These are phyloP conservation scores for Stegodyphus mimosarum DNA, from an alignment of 1,140 invertebrate genomes.

Conservation along the genomic window DNA sequence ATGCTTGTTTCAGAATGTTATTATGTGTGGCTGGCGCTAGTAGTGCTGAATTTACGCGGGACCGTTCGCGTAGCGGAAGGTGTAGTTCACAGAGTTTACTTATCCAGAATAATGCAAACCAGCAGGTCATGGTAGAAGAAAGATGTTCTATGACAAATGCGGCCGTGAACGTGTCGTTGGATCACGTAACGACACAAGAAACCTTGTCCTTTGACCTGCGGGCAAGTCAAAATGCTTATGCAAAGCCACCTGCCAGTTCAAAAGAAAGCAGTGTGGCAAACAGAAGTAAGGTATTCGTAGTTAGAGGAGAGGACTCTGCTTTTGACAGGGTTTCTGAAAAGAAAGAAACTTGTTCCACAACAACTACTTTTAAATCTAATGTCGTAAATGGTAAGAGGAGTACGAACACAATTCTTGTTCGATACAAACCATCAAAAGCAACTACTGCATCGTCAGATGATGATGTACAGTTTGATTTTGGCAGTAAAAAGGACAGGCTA, in stretches of 20 bases:
- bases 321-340: constrained; percentile 1
- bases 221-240: constrained; percentile 10
- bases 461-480: constrained; percentile 15
- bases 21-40: constrained; percentile 44
- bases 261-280: constrained; percentile 11
- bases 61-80: constrained; percentile 19
- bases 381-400: constrained; percentile 37
- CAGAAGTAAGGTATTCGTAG: constrained; percentile 29
- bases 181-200: neutral
- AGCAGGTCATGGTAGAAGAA: constrained; percentile 48
- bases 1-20: constrained; percentile 32
- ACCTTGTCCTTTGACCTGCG: constrained; percentile 16
- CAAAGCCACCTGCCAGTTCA: neutral
- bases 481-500: neutral
- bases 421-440: constrained; percentile 39
- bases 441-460: neutral
- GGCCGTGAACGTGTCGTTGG: constrained; percentile 15
- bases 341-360: constrained; percentile 15
- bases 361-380: constrained; percentile 51
- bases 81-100: constrained; percentile 35
- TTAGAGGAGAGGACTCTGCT: constrained; percentile 20
- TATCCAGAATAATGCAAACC: constrained; percentile 46
- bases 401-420: constrained; percentile 47
- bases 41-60: constrained; percentile 24
- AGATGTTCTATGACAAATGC: constrained; percentile 35